Base-by-base conservation (phyloP, 2,888 invertebrate species). In the Harmothoe impar region DNA sequence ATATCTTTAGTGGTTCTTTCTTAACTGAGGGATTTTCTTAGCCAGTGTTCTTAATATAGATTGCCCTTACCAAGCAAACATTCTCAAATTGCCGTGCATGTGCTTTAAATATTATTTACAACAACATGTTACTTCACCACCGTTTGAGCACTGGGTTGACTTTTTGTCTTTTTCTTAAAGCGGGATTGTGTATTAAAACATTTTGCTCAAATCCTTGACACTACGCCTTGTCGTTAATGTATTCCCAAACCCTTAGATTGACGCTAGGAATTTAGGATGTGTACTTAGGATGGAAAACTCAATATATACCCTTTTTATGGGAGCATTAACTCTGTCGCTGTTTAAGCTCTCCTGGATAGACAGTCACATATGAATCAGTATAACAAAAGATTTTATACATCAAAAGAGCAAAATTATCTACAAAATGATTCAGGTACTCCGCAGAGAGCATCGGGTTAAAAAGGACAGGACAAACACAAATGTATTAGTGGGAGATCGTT, bases 271-370 rank as follows among this genome's bases (percentile, higher is more conserved):
- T 81, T 33, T 33, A 72, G 81, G 81, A 35, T 81, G 81, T 81
- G 12, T 33, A 81, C 43, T 81, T 81, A 81, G 0, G 81, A 43
- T 33, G n/a, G 35, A 33, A 81, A 81, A 23, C 17, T 31, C 1
- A 33, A 25, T 86, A 86, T 25, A 54, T 86, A 86, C 86, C 86
- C 86, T 86, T 51, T n/a, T 86, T 25, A 52, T 52, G 23, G 86
- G 52, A 31, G 86, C 17, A 20, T 86, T 86, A n/a, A 7, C 10
- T 29, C 31, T n/a, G 10, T 35, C 23, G 52, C 0, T 54, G 86
- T 86, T 54, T 86, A 86, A 31, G 81, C 43, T 33, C 52, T 86
- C 86, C 86, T 86, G 86, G 25, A 54, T 86, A 3, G 29, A 86
- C 25, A 86, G 25, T 52, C 33, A 54, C 25, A 20, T 52, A 54